Evolutionary conservation across 35 echinoderm and acorn worm genomes (phyloP).

Genomic region (Apostichopus californicus): DNA sequence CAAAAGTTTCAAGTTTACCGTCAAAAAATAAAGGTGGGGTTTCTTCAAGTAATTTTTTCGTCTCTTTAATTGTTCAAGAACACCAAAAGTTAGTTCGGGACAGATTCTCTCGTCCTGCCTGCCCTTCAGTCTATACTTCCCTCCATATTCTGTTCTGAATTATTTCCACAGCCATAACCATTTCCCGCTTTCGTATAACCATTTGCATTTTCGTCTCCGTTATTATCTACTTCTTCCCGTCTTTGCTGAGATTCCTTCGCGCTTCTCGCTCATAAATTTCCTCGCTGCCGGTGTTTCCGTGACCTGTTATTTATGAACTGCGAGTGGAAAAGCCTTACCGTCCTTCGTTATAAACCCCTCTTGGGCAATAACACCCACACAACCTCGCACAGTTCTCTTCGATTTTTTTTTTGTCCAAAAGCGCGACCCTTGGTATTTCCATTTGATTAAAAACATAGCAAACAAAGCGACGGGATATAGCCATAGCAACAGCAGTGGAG

Average conservation of each 20-base stretch:
- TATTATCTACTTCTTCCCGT: conserved; percentile 9
- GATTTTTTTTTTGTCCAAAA: conserved; percentile 39
- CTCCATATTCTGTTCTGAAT: neutral
- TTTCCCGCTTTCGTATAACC: neutral
- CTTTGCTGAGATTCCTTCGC: conserved; percentile 13
- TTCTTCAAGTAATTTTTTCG: too few species aligned
- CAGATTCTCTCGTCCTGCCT: neutral
- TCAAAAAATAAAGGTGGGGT: too few species aligned
- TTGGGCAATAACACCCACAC: conserved; percentile 52
- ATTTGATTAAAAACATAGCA: conserved; percentile 51
- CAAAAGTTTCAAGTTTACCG: too few species aligned
- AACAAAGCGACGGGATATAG: conserved; percentile 38
- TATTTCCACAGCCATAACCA: neutral
- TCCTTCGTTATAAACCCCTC: conserved; percentile 48
- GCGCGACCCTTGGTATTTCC: conserved; percentile 48
- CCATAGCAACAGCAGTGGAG: conserved; percentile 36
- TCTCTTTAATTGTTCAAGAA: too few species aligned
- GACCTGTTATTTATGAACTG: conserved; percentile 42
- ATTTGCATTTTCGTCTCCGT: conserved; percentile 13
- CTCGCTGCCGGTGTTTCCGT: conserved; percentile 1
- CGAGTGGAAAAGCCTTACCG: conserved; percentile 13
- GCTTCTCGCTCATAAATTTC: conserved; percentile 40
- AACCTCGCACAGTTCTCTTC: conserved; percentile 24
- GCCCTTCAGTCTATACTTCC: neutral
- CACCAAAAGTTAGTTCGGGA: too few species aligned